Evolutionary conservation across 2,797 vertebrate genomes (phyloP), one percentile per base, ranked within the genome.

Genomic region (Anguilla megastoma): DNA sequence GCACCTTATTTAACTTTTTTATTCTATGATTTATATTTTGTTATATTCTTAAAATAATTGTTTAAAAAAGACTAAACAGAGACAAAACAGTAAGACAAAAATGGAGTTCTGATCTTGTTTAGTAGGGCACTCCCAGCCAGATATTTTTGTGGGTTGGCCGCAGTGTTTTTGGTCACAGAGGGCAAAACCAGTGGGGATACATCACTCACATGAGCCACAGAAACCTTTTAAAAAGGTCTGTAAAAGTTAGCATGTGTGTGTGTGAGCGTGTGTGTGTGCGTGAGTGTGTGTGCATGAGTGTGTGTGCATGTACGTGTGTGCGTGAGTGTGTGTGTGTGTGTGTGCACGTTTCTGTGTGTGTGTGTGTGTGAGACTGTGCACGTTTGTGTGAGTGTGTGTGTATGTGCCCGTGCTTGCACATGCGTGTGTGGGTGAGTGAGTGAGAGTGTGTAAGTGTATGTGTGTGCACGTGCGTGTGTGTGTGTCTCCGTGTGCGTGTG

Each of bases 71-170:
- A 88, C 36, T 88, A 74, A 85, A 83, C 41, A 83, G 85, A n/a
- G 86, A 74, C 21, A 84, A 82, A 54, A 86, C 4, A 54, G 71
- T 54, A 60, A 88, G 60, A 90, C 76, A 41, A 87, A 88, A 85
- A 24, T 84, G 50, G 27, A 52, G 50, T 66, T 88, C 33, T 76
- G 3, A 8, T 83, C 84, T 56, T 50, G 54, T 21, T 54, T 60
- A 45, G 58, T 69, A 54, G 63, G 76, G 3, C 74, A 89, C 66
- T n/a, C 82, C 80, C 63, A 84, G 84, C 33, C 54, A 88, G 48
- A 6, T 87, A 56, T 79, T 88, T 63, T 80, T 89, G 88, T 71
- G 89, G 33, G 54, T 27, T 85, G 87, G 74, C 87, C 60, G 79
- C 79, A 87, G 74, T 86, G 71, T 84, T 63, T 36, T 60, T 52